Evolutionary conservation across 2,797 vertebrate species (phyloP), one percentile per base, ranked within the genome.

Genomic region (Gallinago solitaria): DNA sequence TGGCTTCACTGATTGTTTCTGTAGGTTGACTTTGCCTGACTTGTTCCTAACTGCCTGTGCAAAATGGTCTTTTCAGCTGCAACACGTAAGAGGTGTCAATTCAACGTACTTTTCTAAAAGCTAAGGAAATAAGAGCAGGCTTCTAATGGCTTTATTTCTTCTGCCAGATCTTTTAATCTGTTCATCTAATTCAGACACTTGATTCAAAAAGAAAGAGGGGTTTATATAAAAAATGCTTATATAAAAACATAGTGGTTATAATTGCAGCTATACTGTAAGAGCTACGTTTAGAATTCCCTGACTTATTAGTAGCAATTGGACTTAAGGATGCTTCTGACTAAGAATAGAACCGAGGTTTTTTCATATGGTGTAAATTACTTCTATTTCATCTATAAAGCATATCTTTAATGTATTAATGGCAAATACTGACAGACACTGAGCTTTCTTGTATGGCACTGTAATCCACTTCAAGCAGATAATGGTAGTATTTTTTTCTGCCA

Each of bases 141-240:
- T 88, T 74, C 60, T 90, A 67, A 53, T n/a, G 37, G 73, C 47
- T 90, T 84, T 65, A 54, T 73, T 93, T 92, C 71, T 89, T 86
- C 56, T 93, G 41, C 41, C 70, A 28, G 12, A 47, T 74, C 28
- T 89, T 73, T 77, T 83, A 90, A 84, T 89, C 37, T 89, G 20
- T 81, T 82, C 83, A 41, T 74, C 6, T 87, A 89, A 83, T 53
- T 89, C 60, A 87, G 63, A 75, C 25, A 70, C 21, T 48, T 68
- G 65, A 78, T 91, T 85, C 3, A 89, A 70, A 95, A 80, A 80
- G 33, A 43, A 77, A 59, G 19, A 59, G 19, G 32, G 6, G 5
- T 50, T 93, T 93, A 9, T 71, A 30, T 61, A 9, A 41, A 87
- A 79, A 76, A 84, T 16, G 56, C 64, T 87, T 79, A 70, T 25